Evolutionary conservation across 2,113 vertebrate genomes (phyloP), one percentile per base, ranked within the genome.

Genomic region (Himantopus leucocephalus): DNA sequence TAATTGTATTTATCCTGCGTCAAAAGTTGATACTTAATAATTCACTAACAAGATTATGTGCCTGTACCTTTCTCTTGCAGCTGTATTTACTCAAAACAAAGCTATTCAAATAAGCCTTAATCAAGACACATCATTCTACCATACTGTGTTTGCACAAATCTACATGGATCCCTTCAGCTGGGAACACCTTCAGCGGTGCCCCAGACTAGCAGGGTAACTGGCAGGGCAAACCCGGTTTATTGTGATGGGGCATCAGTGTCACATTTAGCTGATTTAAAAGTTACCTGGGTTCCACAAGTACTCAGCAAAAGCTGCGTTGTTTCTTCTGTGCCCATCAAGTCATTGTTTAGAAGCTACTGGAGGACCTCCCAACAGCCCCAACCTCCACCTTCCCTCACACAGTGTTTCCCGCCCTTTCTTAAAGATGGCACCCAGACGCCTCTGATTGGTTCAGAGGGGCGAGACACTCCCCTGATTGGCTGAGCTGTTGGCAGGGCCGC

Each of bases 71-170:
- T 93, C 56, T 27, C 39, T 78, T 71, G 82, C 85, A 95, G 89
- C 88, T 97, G 87, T 94, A 96, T 95, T 94, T 93, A 96, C 72
- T 81, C 90, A 92, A 88, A 96, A 93, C 64, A 88, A 94, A 92
- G 77, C 77, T 85, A 66, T 87, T 95, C 53, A 92, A 92, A 83
- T 82, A 77, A 85, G 62, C 50, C 41, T 90, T 85, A 91, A 96
- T 97, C 70, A 91, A 90, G 89, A 34, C 48, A 68, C 39, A 43
- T 47, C 24, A 2, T 47, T 70, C 62, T 91, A 30, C 35, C 59
- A 30, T 37, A 3, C 22, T 11, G 18, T 8, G 7, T 53, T 10
- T 21, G 50, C 45, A 30, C 73, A 80, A 67, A 85, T 55, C 52
- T 48, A 4, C 55, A 48, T 5, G 3, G 64, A 88, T 83, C 20